Conservation (phyloP, 2,797 vertebrate species). For the Malurus leucopterus region DNA sequence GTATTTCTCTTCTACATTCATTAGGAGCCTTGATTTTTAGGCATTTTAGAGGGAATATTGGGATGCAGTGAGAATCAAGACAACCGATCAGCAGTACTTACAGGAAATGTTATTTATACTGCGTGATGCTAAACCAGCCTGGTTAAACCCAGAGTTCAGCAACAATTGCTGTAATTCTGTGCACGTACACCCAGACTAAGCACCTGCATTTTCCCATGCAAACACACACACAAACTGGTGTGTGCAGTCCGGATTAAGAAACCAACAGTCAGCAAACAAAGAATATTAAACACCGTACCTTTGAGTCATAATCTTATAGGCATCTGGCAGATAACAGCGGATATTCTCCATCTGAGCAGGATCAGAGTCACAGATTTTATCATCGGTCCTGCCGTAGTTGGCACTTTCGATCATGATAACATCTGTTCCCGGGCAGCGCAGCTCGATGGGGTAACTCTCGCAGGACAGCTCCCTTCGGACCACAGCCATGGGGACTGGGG, state of each 20-base stretch:
- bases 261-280: background rate
- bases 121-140: background rate
- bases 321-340: conserved; percentile 95
- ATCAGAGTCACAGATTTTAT: conserved; percentile 98
- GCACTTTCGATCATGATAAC: conserved; percentile 99
- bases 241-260: background rate
- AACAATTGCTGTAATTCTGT: background rate
- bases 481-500: conserved; percentile 95
- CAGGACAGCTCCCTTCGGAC: conserved; percentile 96
- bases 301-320: conserved; percentile 99
- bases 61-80: background rate
- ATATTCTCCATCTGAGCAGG: conserved; percentile 99
- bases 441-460: conserved; percentile 97
- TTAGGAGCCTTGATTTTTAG: background rate
- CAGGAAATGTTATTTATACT: background rate
- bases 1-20: background rate
- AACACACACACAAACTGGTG: background rate
- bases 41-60: background rate
- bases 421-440: conserved; percentile 95
- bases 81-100: background rate
- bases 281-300: conserved; percentile 73
- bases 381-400: conserved; percentile 97
- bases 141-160: background rate
- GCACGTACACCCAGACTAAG: background rate
- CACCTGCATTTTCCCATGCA: conserved; percentile 6